Base-by-base conservation (phyloP, 1,140 invertebrate genomes). In the Brachionus plicatilis region DNA sequence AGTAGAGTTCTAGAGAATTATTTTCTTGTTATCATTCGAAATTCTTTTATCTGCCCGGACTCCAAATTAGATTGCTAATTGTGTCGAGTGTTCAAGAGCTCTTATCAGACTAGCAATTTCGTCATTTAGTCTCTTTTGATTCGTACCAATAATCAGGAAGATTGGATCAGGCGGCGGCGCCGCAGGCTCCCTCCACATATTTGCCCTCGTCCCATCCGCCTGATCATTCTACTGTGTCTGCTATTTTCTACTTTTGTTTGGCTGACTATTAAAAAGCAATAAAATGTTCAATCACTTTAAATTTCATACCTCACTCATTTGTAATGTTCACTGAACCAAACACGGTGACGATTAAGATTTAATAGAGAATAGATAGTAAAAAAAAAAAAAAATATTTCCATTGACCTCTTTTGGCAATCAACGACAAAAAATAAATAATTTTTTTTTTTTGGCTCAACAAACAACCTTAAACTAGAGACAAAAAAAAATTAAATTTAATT, bases 291-390 rank as follows among this genome's bases (percentile, higher is more conserved):
- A 33, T 68, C 66, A 41, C 27, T 33, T n/a, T 24, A 68, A 68
- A 68, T 33, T 33, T 33, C 27, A 68, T 33, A 41, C 29, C 66
- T 68, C 29, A 68, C 27, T 68, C 66, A 68, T 68, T 68, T 68
- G 66, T 68, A 68, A 33, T 68, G 66, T 68, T 68, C 66, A 68
- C 11, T 68, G 66, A 68, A 68, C 27, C 66, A 68, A 33, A 9
- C 53, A 60, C n/a, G 3, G 14, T 68, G 11, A 17, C 27, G 33
- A 68, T 33, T 41, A 68, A 68, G 33, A 68, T 33, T 33, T 68
- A 68, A 68, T 14, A 68, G 66, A 33, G 66, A 68, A 68, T 68
- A 68, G 66, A 68, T 68, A 68, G 66, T 68, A 37, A 68, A 68
- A 68, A 37, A 37, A 37, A 37, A 37, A 37, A 37, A 37, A 37